Conservation (phyloP, 2,888 invertebrate species). For the Eilema griseolum region DNA sequence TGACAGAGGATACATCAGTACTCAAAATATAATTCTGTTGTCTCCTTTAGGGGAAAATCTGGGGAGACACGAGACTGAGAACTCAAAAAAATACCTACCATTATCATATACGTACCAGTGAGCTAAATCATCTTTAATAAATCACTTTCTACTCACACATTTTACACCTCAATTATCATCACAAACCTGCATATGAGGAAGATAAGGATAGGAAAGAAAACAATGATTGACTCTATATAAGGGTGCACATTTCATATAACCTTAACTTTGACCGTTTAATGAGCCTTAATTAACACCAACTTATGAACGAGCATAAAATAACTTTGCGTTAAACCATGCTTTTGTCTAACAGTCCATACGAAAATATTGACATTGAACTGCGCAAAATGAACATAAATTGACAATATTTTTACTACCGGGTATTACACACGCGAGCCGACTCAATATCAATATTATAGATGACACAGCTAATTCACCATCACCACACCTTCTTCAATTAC, state of each 20-base stretch:
- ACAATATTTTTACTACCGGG: slow-evolving; percentile 16
- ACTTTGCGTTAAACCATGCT: not conserved
- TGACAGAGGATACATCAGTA: no score
- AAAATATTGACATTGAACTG: slow-evolving; percentile 1
- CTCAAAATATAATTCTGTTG: no score
- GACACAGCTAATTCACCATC: slow-evolving; percentile 53
- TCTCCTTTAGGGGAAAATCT: no score
- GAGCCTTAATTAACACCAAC: not conserved
- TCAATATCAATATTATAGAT: slow-evolving; percentile 48
- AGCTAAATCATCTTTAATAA: not conserved
- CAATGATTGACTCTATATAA: not conserved
- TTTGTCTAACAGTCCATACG: not conserved
- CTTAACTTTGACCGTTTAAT: slow-evolving; percentile 9
- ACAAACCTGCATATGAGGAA: not conserved
- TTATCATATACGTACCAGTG: not conserved
- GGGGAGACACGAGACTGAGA: no score
- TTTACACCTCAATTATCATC: not conserved
- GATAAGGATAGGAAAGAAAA: not conserved
- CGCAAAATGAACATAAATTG: not conserved
- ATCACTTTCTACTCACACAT: not conserved
- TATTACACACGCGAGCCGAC: slow-evolving; percentile 31
- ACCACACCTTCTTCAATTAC: slow-evolving; percentile 53
- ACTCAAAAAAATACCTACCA: no score
- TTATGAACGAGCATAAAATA: not conserved
- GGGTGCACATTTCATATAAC: not conserved